Base-by-base conservation (phyloP, 2,797 vertebrate species). In the Cryptoprocta ferox region DNA sequence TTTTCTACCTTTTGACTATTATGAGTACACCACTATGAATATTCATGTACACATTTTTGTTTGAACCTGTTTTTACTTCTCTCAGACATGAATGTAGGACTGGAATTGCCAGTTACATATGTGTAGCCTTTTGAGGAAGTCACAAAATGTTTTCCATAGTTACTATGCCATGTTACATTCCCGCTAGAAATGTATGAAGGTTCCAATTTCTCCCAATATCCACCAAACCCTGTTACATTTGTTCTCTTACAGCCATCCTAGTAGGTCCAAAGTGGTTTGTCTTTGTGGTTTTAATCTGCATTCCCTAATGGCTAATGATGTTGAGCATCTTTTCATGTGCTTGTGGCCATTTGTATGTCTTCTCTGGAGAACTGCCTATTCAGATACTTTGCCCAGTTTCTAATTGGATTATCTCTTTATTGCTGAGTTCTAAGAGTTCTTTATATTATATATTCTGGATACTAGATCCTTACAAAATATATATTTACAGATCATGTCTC, bases 141-240 rank as follows among this genome's bases (percentile, higher is more conserved):
- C 35, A 9, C 35, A 61, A 56, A 10, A 9, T 28, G 10, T 18
- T 66, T 24, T 85, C 70, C 35, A 32, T 18, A 73, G 6, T 53
- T n/a, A 18, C n/a, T 83, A 1, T 0, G 6, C 28, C 13, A 35
- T n/a, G 3, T 35, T 28, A 5, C 73, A n/a, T 35, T 56, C 26
- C 21, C 5, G 8, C 48, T 24, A 13, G 3, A 53, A 37, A 4
- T 6, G 2, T 4, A 3, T 1, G 30, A 19, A 32, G 6, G 63
- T 42, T 14, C 5, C 28, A 28, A 8, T 73, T 59, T 28, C 32
- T 71, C 42, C 26, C 7, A 0, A 42, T 32, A 0, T 0, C 66
- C 37, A 50, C 4, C 5, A 59, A 5, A 37, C 50, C 10, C 59
- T 59, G 11, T 12, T 37, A 30, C 37, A 0, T 65, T n/a, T 73